Evolutionary conservation across 2,888 invertebrate genomes (phyloP).

Genomic region (Cepaea hortensis): DNA sequence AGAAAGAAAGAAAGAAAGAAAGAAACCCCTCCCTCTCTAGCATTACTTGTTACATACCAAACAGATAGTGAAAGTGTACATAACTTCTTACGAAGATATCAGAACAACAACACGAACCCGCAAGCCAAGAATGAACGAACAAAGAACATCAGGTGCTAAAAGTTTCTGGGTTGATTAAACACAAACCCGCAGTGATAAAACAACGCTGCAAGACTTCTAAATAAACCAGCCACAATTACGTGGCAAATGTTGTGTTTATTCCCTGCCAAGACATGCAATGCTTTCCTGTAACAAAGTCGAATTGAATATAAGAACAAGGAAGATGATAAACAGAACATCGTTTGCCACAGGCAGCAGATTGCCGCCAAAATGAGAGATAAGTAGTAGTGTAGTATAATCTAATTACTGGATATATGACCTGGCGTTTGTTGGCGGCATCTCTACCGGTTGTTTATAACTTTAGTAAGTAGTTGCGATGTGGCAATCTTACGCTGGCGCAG

Average conservation of each 20-base stretch:
- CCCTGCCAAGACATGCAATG: background rate
- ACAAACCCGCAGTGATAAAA: no score
- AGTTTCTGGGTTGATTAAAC: background rate
- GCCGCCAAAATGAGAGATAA: background rate
- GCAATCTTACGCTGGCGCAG: background rate
- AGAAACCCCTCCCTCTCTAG: no score
- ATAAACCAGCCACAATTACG: no score
- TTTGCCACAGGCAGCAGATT: background rate
- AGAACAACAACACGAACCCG: background rate
- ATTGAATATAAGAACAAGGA: background rate
- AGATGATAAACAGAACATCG: background rate
- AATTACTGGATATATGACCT: background rate
- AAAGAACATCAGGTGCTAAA: background rate
- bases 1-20: background rate
- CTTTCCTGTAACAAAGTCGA: background rate
- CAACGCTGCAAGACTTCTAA: no score
- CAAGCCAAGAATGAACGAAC: background rate
- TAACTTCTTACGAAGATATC: no score
- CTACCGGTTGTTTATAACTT: background rate
- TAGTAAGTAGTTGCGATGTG: background rate
- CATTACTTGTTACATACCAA: no score
- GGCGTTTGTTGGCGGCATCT: background rate
- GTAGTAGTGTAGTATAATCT: conserved; percentile 2
- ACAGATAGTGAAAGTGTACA: no score
- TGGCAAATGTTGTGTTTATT: no score